Evolutionary conservation across 1,140 invertebrate genomes (phyloP), one percentile per base, ranked within the genome.

Genomic region (Panulirus ornatus): DNA sequence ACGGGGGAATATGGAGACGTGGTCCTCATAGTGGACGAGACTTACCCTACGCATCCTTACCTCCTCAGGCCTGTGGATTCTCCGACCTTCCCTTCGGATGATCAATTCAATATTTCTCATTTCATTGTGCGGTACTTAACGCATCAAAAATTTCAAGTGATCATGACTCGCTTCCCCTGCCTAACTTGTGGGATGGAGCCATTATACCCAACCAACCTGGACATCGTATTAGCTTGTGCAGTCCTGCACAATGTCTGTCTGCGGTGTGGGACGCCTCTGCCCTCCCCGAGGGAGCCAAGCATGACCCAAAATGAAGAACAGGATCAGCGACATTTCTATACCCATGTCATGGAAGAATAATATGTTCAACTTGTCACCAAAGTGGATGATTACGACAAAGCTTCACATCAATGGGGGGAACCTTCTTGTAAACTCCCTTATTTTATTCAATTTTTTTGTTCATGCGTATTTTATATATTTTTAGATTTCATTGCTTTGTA

Each of bases 211-310:
- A 36, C n/a, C 22, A 73, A 73, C 34, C 70, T 73, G 27, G 6
- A 34, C 6, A 19, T 34, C 34, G 27, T 34, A 40, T 22, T 40
- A 27, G 70, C 70, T 2, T 73, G 70, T 27, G 27, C 27, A 11
- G 34, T 73, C 9, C 30, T 73, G 30, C 70, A 73, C 34, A 73
- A 73, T 22, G 6, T 73, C n/a, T 34, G 70, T 73, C 70, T 73
- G n/a, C 11, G 54, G 22, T 58, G 19, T 2, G 9, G 14, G 3
- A 19, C 54, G 9, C 54, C 54, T 22, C 11, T 58, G 19, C 54
- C 54, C n/a, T n/a, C n/a, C n/a, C n/a, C n/a, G n/a, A n/a, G n/a
- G n/a, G n/a, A n/a, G n/a, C n/a, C n/a, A n/a, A n/a, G n/a, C n/a
- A n/a, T n/a, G n/a, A n/a, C n/a, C n/a, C n/a, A n/a, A n/a, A n/a